phyloP scores from a whole-genome alignment of 1,140 invertebrate species.

The Caligus rogercresseyi region DNA sequence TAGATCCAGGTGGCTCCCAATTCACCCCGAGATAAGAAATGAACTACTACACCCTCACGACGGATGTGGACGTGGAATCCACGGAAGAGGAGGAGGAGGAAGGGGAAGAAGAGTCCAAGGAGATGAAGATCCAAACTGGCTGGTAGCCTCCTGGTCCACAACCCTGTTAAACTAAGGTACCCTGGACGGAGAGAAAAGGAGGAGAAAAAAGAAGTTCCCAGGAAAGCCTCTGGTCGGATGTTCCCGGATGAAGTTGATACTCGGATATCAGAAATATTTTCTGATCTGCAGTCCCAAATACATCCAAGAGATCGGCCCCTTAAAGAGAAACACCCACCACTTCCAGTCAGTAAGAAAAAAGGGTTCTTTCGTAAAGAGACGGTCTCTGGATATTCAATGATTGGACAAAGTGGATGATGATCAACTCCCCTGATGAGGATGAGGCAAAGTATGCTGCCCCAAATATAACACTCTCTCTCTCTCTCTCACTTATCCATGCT shows the following conservation, averaged over 20 bases:
- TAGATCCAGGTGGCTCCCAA: no score
- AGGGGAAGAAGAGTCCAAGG: not conserved
- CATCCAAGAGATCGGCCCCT: not conserved
- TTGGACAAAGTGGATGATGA: constrained; percentile 11
- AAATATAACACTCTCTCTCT: not conserved
- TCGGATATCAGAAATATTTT: not conserved
- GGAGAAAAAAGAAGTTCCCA: not conserved
- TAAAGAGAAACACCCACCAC: not conserved
- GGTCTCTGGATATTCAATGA: constrained; percentile 11
- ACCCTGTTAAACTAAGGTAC: not conserved
- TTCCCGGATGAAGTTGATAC: not conserved
- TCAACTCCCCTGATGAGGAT: not conserved
- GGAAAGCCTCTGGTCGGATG: constrained; percentile 1
- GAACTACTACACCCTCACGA: not conserved
- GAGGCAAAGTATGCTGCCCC: not conserved
- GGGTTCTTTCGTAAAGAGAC: constrained; percentile 1
- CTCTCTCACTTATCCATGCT: not conserved
- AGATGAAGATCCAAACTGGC: constrained; percentile 13
- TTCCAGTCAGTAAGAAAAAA: not conserved
- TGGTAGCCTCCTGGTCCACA: not conserved
- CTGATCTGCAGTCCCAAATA: not conserved
- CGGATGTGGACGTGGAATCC: not conserved
- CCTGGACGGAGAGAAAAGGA: not conserved
- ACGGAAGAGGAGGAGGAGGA: constrained; percentile 3
- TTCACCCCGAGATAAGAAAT: no score